These are phyloP conservation scores for Darevskia nairensis DNA, from an alignment of 2,797 vertebrate species.

Conservation along the genomic window DNA sequence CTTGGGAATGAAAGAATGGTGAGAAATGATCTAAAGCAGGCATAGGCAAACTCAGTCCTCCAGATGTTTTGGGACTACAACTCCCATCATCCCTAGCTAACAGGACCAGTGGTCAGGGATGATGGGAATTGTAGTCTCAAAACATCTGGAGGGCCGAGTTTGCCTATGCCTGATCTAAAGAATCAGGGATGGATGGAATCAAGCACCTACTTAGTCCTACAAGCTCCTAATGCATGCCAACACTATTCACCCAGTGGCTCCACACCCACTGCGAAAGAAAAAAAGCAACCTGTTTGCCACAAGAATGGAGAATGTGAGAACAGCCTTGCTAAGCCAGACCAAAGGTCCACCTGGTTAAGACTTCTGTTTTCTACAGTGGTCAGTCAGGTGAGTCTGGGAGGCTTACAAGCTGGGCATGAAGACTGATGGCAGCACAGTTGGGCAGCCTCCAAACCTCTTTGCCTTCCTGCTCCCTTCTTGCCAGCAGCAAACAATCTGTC, in stretches of 20 bases:
- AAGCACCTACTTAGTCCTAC: not conserved
- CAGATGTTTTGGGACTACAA: too few relatives aligned
- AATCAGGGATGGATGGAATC: not conserved
- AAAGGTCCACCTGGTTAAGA: not conserved
- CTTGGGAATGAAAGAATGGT: not conserved
- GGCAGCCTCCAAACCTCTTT: too few relatives aligned
- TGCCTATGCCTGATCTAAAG: not conserved
- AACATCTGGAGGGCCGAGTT: too few relatives aligned
- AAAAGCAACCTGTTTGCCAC: too few relatives aligned
- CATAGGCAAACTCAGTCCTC: too few relatives aligned
- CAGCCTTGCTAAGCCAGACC: too few relatives aligned
- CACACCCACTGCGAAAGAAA: not conserved
- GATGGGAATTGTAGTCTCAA: too few relatives aligned
- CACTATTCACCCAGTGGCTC: not conserved
- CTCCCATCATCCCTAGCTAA: too few relatives aligned
- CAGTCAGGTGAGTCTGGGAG: not conserved
- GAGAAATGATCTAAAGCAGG: not conserved
- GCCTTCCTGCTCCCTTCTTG: too few relatives aligned
- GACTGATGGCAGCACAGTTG: too few relatives aligned
- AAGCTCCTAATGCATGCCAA: not conserved
- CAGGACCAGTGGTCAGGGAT: too few relatives aligned
- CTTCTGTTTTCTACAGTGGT: not conserved
- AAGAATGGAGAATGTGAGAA: not conserved
- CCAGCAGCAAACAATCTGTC: too few relatives aligned
- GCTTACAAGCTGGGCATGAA: not conserved